These are phyloP conservation scores for Drosophila atripex DNA, from an alignment of 2,888 invertebrate species.

Conservation along the genomic window DNA sequence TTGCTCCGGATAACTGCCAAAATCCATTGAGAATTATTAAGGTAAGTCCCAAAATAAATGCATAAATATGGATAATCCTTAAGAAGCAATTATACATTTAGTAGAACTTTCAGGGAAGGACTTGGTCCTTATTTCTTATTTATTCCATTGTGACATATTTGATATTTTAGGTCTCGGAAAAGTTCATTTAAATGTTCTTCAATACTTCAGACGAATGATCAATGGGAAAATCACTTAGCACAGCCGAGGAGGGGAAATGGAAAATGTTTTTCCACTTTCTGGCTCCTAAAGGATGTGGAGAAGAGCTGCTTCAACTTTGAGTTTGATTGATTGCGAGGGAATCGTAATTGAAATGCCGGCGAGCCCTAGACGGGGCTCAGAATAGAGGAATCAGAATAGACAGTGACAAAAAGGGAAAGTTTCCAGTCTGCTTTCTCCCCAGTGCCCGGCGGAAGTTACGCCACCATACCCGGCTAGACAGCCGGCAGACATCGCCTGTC, in stretches of 20 bases:
- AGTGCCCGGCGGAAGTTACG: constrained; percentile 16
- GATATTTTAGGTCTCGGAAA: not conserved
- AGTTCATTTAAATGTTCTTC: constrained; percentile 24
- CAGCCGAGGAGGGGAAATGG: constrained; percentile 33
- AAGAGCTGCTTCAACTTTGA: constrained; percentile 59
- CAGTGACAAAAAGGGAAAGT: constrained; percentile 61
- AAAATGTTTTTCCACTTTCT: constrained; percentile 47
- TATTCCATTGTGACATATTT: no score
- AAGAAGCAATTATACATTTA: not conserved
- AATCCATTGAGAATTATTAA: constrained; percentile 40
- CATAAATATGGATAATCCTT: not conserved
- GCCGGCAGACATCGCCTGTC: constrained; percentile 50
- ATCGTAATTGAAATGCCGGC: constrained; percentile 63
- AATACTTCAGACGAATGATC: constrained; percentile 33
- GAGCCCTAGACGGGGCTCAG: constrained; percentile 15
- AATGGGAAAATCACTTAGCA: constrained; percentile 40
- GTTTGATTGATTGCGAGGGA: constrained; percentile 69
- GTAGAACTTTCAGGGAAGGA: not conserved
- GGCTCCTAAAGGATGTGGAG: constrained; percentile 7
- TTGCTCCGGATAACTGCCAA: constrained; percentile 17
- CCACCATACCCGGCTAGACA: constrained; percentile 51
- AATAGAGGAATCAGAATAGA: constrained; percentile 20
- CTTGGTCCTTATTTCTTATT: not conserved
- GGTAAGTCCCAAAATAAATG: constrained; percentile 12
- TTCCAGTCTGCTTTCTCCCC: constrained; percentile 54